These are phyloP conservation scores for Actinia equina DNA, from an alignment of 64 coral and sea anemone species.

Conservation along the genomic window DNA sequence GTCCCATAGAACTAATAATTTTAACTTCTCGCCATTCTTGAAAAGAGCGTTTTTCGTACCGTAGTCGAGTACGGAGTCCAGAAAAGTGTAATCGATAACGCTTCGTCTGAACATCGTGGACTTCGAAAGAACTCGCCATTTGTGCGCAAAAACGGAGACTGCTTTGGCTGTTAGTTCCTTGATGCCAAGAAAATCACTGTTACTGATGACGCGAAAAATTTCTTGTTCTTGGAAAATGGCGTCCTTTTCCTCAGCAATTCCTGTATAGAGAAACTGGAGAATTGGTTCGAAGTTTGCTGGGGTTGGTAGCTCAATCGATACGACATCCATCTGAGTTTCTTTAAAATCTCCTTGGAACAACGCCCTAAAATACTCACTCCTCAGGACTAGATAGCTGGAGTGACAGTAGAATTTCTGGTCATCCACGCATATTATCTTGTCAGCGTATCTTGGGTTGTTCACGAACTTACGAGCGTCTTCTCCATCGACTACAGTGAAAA, in stretches of 20 bases:
- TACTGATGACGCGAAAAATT: conserved; percentile 89
- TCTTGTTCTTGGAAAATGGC: conserved; percentile 66
- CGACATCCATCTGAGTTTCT: conserved; percentile 75
- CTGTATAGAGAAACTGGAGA: conserved; percentile 80
- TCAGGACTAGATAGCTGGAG: conserved; percentile 71
- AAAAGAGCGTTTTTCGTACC: conserved; percentile 83
- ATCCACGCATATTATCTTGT: conserved; percentile 78
- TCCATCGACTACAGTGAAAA: conserved; percentile 70
- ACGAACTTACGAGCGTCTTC: conserved; percentile 87
- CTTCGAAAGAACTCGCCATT: conserved; percentile 73
- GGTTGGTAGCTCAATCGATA: conserved; percentile 79
- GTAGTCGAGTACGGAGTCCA: conserved; percentile 62
- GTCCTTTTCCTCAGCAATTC: conserved; percentile 46
- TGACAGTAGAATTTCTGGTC: conserved; percentile 87
- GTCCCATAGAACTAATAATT: conserved; percentile 80
- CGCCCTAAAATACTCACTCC: conserved; percentile 88
- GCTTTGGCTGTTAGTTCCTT: conserved; percentile 58
- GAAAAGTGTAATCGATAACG: conserved; percentile 76
- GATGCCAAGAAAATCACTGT: conserved; percentile 78
- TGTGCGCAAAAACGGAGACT: conserved; percentile 68
- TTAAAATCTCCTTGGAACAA: conserved; percentile 64
- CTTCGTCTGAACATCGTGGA: conserved; percentile 74
- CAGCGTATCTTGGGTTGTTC: conserved; percentile 79
- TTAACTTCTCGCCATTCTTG: conserved; percentile 77
- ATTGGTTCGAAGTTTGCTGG: conserved; percentile 77